Base-by-base conservation (phyloP, 2,888 invertebrate genomes). In the Gryllus longicercus region DNA sequence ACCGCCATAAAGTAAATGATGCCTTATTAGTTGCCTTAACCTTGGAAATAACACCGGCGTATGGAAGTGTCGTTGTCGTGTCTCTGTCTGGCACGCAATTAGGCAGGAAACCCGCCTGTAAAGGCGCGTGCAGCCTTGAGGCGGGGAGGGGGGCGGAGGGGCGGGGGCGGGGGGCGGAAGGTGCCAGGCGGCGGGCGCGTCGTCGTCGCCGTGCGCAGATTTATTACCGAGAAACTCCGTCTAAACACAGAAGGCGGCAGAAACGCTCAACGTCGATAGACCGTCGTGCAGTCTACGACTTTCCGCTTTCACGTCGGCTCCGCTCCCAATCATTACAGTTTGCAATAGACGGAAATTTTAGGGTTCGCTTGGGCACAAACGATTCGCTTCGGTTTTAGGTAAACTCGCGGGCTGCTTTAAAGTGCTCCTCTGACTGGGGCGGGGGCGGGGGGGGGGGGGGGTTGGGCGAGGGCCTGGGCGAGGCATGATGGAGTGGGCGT, bases 1-100 rank as follows among this genome's bases (percentile, higher is more conserved):
- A 63, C 63, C 63, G 63, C 63, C 63, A 63, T 63, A 63, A 63
- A 63, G 63, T 63, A 63, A 63, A 63, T 63, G 63, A 63, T 63
- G 63, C 63, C 63, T 63, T 63, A 63, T 63, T 63, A 63, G 63
- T 63, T 63, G 63, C 63, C 63, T 63, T n/a, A n/a, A 63, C 63
- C 63, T 63, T 63, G 63, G 63, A 63, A 63, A 63, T 63, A 63
- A 63, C 63, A 63, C 63, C 63, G 63, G 63, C 63, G 63, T 63
- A 63, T 63, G n/a, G 63, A 63, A 63, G 63, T 63, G 63, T 63
- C 63, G 63, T 63, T 12, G 63, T 14, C n/a, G 16, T 63, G 63
- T 63, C 63, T 63, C 63, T 63, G 63, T 18, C 14, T 63, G 63
- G n/a, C 14, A 63, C 63, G 63, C 63, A 63, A 63, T 63, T 63